These are phyloP conservation scores for Xestobium rufovillosum DNA, from an alignment of 2,888 invertebrate species.

Conservation along the genomic window DNA sequence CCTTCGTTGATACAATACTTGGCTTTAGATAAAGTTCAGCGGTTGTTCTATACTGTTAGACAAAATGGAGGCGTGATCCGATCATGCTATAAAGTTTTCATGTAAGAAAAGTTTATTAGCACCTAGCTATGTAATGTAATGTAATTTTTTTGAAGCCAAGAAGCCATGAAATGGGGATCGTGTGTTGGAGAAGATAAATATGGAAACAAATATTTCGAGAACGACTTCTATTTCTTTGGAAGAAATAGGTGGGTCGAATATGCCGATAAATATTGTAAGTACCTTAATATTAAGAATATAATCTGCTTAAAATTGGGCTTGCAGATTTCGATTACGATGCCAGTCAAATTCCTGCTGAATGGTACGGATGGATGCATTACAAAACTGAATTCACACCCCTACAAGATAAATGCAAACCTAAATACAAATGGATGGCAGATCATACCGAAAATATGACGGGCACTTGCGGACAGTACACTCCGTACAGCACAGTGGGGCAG, in stretches of 20 bases:
- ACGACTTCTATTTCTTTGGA: conserved; percentile 74
- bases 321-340: conserved; percentile 57
- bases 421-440: conserved; percentile 73
- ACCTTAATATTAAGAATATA: conserved; percentile 28
- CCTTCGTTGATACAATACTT: neutral
- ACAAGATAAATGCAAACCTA: conserved; percentile 60
- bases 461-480: conserved; percentile 68
- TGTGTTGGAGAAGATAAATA: conserved; percentile 75
- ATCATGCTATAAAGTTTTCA: neutral
- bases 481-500: conserved; percentile 75
- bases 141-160: conserved; percentile 40
- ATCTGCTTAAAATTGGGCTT: neutral
- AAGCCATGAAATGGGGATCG: conserved; percentile 71
- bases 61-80: neutral
- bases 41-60: neutral
- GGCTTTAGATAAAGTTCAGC: neutral
- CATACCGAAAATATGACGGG: conserved; percentile 75
- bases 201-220: conserved; percentile 87
- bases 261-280: conserved; percentile 50
- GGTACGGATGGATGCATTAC: conserved; percentile 94
- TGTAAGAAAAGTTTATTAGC: too few relatives aligned
- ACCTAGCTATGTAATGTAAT: too few relatives aligned
- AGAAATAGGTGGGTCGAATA: conserved; percentile 90
- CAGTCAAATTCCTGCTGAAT: conserved; percentile 85
- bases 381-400: conserved; percentile 50